Conservation (phyloP, 2,113 vertebrate genomes). For the Takifugu flavidus region DNA sequence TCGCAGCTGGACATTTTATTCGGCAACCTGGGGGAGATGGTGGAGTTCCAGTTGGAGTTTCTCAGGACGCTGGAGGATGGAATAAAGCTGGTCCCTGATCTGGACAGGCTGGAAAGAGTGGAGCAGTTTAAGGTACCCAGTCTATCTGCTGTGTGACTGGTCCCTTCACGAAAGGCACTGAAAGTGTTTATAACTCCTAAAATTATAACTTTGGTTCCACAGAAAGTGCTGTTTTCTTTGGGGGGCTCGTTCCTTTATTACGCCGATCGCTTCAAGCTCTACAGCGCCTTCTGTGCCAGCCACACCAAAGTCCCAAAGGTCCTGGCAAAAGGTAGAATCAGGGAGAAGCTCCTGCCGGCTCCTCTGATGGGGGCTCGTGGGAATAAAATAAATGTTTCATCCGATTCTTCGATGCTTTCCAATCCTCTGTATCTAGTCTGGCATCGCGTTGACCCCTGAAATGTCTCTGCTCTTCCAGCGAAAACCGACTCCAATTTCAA, state of each 20-base stretch:
- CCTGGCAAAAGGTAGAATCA: conserved; percentile 87
- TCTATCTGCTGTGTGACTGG: neutral
- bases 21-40: conserved; percentile 95
- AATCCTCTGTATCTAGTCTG: neutral
- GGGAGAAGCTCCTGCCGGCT: neutral
- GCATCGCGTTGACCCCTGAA: neutral
- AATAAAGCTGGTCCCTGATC: conserved; percentile 86
- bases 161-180: neutral
- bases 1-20: conserved; percentile 89
- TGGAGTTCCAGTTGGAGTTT: conserved; percentile 95
- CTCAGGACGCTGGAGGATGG: conserved; percentile 94
- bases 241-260: conserved; percentile 97
- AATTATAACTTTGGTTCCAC: conserved; percentile 1
- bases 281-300: conserved; percentile 98
- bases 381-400: conserved; percentile 6
- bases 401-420: no score
- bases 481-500: conserved; percentile 91
- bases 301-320: conserved; percentile 98
- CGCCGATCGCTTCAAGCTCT: conserved; percentile 97
- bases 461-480: conserved; percentile 64
- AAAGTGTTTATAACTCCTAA: neutral
- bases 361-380: neutral
- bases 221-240: conserved; percentile 97
- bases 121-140: conserved; percentile 92
- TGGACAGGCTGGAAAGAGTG: conserved; percentile 90